phyloP scores from a whole-genome alignment of 2,888 invertebrate species.

The Dryobota labecula region DNA sequence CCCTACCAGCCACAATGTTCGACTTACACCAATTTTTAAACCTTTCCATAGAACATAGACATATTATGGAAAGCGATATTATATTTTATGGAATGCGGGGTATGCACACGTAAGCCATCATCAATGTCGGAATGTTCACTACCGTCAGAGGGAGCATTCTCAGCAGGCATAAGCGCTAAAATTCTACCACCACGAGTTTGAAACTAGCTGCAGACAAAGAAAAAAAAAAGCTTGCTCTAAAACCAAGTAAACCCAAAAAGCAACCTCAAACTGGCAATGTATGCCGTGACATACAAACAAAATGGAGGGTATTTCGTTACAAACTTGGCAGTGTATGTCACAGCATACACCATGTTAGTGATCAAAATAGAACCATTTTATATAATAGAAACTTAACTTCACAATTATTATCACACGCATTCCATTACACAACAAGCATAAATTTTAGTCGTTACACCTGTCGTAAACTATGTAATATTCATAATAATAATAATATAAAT shows the following conservation, averaged over 20 bases:
- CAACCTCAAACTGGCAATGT: not conserved
- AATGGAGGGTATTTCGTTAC: not conserved
- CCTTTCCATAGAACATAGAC: no score
- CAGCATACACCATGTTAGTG: not conserved
- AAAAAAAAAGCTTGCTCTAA: not conserved
- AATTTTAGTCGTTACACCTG: not conserved
- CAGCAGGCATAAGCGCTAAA: no score
- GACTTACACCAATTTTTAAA: slow-evolving; percentile 5
- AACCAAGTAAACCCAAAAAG: not conserved
- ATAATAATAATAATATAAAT: not conserved
- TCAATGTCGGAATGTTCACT: no score
- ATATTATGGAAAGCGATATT: no score
- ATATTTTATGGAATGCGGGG: no score
- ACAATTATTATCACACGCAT: not conserved
- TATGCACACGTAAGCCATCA: no score
- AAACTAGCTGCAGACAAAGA: not conserved
- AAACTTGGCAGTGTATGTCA: no score
- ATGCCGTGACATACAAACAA: not conserved
- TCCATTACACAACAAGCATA: not conserved
- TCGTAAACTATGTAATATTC: not conserved
- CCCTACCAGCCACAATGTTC: no score
- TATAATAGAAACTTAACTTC: not conserved
- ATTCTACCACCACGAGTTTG: slow-evolving; percentile 5
- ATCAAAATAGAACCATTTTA: not conserved
- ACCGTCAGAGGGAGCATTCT: no score